A percentile compares a stretch with the other conserved stretches of the same genome.
phyloP scores from a whole-genome alignment of 2,888 invertebrate species.

The Habrosyne pyritoides region DNA sequence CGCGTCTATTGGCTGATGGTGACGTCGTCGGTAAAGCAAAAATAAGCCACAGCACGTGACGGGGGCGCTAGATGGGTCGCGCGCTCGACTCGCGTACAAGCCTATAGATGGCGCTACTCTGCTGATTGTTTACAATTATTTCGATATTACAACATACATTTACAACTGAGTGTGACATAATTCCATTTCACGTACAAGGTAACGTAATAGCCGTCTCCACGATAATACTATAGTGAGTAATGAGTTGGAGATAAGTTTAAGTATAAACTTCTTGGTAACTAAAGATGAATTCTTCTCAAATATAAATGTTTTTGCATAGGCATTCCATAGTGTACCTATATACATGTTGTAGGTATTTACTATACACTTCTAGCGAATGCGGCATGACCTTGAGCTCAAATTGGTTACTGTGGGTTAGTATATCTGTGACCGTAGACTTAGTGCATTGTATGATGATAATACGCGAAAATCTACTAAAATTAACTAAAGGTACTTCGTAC shows the following conservation, averaged over 20 bases:
- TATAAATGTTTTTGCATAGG: not conserved
- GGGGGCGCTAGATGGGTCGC: conserved; percentile 39
- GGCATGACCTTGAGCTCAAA: not conserved
- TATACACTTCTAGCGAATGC: not conserved
- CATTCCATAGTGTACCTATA: too few species aligned
- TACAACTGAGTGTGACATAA: conserved; percentile 70
- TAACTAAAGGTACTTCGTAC: too few species aligned
- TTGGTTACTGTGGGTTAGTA: not conserved
- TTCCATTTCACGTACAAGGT: conserved; percentile 29
- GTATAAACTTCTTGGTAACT: not conserved
- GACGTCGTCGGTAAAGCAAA: conserved; percentile 51
- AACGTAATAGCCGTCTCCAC: conserved; percentile 43
- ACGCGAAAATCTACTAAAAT: too few species aligned
- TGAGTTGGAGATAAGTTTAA: conserved; percentile 14
- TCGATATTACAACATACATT: conserved; percentile 1
- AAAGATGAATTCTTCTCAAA: too few species aligned
- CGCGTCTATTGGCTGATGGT: conserved; percentile 46
- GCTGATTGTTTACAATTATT: conserved; percentile 57
- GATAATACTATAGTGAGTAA: conserved; percentile 36
- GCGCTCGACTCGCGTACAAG: conserved; percentile 13
- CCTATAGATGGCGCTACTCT: conserved; percentile 56
- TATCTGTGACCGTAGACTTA: not conserved
- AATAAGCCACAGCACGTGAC: conserved; percentile 59
- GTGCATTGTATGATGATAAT: not conserved
- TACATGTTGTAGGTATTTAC: too few species aligned